Conservation (phyloP, 2,888 invertebrate species). For the Pammene fasciana region DNA sequence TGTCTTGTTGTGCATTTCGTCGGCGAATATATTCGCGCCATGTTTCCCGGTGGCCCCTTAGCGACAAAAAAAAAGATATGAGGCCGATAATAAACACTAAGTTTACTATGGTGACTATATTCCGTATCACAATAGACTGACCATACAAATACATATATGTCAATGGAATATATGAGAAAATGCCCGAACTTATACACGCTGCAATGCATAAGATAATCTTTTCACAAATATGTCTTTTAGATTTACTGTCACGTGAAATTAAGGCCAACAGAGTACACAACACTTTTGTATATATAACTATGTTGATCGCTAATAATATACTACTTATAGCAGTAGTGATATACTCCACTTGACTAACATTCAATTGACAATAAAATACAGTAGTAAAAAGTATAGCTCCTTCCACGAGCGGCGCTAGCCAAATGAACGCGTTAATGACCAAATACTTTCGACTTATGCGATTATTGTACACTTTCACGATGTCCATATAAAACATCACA, state of each 20-base stretch:
- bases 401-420: constrained; percentile 15
- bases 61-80: constrained; percentile 13
- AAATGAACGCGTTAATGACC: background rate
- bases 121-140: background rate
- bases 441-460: constrained; percentile 21
- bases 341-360: constrained; percentile 5
- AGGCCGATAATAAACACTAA: constrained; percentile 9
- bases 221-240: background rate
- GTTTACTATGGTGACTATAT: constrained; percentile 17
- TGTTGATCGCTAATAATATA: background rate
- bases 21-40: constrained; percentile 14
- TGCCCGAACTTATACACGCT: constrained; percentile 12
- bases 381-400: background rate
- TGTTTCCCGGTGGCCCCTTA: constrained; percentile 6
- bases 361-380: background rate
- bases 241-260: background rate
- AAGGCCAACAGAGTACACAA: constrained; percentile 8
- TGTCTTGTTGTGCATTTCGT: background rate
- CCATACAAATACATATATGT: constrained; percentile 3
- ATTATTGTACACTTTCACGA: constrained; percentile 16
- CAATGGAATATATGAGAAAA: constrained; percentile 10
- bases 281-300: background rate
- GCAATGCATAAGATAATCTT: constrained; percentile 9
- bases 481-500: constrained; percentile 19
- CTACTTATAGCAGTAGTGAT: background rate